Evolutionary conservation across 2,113 vertebrate genomes (phyloP).

Genomic region (Lepisosteus osseus): DNA sequence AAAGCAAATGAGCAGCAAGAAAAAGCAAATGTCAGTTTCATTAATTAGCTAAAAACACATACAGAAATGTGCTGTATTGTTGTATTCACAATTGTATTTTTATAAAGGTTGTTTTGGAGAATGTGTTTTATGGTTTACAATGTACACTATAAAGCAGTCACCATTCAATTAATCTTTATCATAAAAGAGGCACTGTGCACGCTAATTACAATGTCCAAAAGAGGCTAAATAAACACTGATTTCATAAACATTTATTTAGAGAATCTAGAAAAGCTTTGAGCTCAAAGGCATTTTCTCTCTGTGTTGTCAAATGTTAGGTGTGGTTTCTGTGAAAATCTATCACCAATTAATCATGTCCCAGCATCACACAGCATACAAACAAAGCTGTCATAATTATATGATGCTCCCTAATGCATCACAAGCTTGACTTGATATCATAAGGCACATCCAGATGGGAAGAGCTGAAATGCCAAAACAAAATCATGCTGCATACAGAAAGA

Average conservation of each 20-base stretch:
- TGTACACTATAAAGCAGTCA: no score
- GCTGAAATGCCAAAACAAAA: slow-evolving; percentile 22
- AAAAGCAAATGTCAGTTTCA: not conserved
- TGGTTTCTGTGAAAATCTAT: not conserved
- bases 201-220: no score
- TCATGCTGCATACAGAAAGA: slow-evolving; percentile 17
- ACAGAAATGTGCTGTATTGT: not conserved
- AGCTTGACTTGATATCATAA: slow-evolving; percentile 13
- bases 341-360: not conserved
- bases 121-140: no score
- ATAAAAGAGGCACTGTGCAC: no score
- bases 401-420: slow-evolving; percentile 28
- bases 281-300: no score
- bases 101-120: no score
- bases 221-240: no score
- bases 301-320: no score
- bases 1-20: not conserved
- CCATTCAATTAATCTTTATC: no score
- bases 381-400: slow-evolving; percentile 25
- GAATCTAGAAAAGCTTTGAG: no score
- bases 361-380: slow-evolving; percentile 10
- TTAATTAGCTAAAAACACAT: not conserved
- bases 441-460: slow-evolving; percentile 9
- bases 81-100: not conserved
- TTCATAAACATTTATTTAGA: no score